phyloP scores from a whole-genome alignment of 2,113 vertebrate species.

The Elanus axillaris region DNA sequence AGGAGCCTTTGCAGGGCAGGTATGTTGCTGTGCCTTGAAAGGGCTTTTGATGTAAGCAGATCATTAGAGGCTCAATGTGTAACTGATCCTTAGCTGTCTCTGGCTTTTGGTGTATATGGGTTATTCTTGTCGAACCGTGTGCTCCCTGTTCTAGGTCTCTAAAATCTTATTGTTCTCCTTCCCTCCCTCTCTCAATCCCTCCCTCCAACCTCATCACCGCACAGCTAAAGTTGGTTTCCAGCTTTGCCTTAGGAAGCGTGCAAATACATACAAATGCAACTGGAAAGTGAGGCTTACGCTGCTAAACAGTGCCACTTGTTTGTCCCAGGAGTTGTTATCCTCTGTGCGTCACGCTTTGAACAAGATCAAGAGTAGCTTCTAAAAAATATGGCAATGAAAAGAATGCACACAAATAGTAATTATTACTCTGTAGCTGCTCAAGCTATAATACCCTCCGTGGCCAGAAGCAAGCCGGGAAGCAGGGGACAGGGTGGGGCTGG shows the following conservation, averaged over 20 bases:
- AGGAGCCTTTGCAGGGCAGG: conserved; percentile 82
- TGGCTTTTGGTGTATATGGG: not conserved
- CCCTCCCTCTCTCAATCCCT: not conserved
- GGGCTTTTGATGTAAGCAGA: conserved; percentile 83
- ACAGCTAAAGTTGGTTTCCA: conserved; percentile 6
- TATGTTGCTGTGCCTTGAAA: conserved; percentile 78
- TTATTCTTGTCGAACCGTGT: not conserved
- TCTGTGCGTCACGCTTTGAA: not conserved
- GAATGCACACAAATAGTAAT: conserved; percentile 53
- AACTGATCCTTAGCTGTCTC: conserved; percentile 79
- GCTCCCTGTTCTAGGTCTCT: conserved; percentile 55
- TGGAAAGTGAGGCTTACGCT: not conserved
- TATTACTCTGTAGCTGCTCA: conserved; percentile 24
- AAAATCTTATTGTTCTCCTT: conserved; percentile 37
- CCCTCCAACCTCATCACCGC: not conserved
- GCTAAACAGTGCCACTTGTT: not conserved
- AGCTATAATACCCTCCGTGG: conserved; percentile 15
- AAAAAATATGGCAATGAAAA: conserved; percentile 29
- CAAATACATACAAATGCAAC: not conserved
- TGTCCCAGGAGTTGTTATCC: not conserved
- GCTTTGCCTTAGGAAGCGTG: not conserved
- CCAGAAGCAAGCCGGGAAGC: conserved; percentile 22
- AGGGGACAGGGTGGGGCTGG: conserved; percentile 38
- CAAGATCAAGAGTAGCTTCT: conserved; percentile 49
- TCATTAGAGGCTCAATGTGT: conserved; percentile 84